Base-by-base conservation (phyloP, 2,888 invertebrate species). In the Cheilosia impressa region DNA sequence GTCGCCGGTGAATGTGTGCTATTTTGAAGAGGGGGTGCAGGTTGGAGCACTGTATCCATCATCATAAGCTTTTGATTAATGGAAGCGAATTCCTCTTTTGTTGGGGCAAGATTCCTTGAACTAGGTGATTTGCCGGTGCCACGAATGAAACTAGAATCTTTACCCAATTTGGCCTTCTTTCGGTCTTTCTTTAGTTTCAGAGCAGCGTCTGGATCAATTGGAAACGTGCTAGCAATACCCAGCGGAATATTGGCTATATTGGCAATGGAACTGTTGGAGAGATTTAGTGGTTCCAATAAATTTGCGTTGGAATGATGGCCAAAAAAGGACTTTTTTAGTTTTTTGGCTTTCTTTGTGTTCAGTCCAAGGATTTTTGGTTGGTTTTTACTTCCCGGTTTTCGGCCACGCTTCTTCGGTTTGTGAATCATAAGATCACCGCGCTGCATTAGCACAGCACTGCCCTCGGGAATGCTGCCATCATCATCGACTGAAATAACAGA, bases 11-110 rank as follows among this genome's bases (percentile, higher is more conserved):
- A 52, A 17, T 58, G 45, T 31, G 3, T 22, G 6, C 3, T 43
- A 2, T 45, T 7, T 22, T 92, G 89, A 85, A 65, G 88, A 88
- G 90, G 89, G 90, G 88, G 88, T 13, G 89, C 85, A 9, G 89
- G 79, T 38, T 89, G 88, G n/a, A 89, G 71, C 45, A 90, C 88
- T 5, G 89, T 90, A 52, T 90, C 89, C 88, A 89, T 89, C 92
- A 92, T 93, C 93, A 91, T 93, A 91, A 92, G 93, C 89, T 88
- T 92, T 89, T 89, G 93, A 92, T 88, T 93, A 41, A 89, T 89
- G 4, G 88, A 88, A 62, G 87, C 88, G 0, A 90, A 88, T 83
- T 90, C 89, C 65, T 89, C 90, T 27, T 85, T 89, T 4, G 89
- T 88, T 10, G 89, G 89, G 17, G 69, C 83, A 7, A 79, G 69